phyloP scores from a whole-genome alignment of 2,797 vertebrate genomes.

The Sternarchorhynchus goeldii region DNA sequence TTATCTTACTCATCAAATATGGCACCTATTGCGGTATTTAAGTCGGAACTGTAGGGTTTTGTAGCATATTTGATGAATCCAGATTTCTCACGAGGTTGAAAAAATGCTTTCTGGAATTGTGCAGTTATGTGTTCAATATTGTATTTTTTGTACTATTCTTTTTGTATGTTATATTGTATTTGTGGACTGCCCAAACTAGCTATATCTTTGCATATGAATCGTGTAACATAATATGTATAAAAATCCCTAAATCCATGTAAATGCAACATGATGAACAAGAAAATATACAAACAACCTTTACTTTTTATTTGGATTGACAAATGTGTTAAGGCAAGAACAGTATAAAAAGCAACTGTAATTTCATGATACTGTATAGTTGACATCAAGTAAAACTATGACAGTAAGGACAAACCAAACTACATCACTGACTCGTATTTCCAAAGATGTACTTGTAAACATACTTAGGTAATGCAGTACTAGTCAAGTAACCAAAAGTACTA shows the following conservation, averaged over 20 bases:
- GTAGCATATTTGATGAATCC: too few relatives aligned
- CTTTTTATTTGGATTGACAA: slow-evolving; percentile 98
- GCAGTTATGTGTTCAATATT: too few relatives aligned
- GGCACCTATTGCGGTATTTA: too few relatives aligned
- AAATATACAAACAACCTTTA: slow-evolving; percentile 76
- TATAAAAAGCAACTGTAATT: slow-evolving; percentile 97
- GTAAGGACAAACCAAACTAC: slow-evolving; percentile 91
- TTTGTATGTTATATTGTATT: too few relatives aligned
- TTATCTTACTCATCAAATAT: too few relatives aligned
- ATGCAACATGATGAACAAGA: not conserved
- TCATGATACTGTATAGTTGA: slow-evolving; percentile 83
- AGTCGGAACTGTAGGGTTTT: too few relatives aligned
- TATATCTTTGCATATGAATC: too few relatives aligned
- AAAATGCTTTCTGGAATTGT: too few relatives aligned
- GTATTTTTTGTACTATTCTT: too few relatives aligned
- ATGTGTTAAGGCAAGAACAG: slow-evolving; percentile 97
- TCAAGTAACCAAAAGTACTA: slow-evolving; percentile 96
- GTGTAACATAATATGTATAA: too few relatives aligned
- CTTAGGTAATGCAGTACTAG: slow-evolving; percentile 89
- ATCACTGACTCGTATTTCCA: slow-evolving; percentile 85
- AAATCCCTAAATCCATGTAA: not conserved
- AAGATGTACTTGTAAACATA: slow-evolving; percentile 96
- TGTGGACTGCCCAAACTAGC: too few relatives aligned
- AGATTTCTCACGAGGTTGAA: too few relatives aligned
- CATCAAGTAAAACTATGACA: slow-evolving; percentile 90